Evolutionary conservation across 2,113 vertebrate genomes (phyloP).

Genomic region (Dasyurus viverrinus): DNA sequence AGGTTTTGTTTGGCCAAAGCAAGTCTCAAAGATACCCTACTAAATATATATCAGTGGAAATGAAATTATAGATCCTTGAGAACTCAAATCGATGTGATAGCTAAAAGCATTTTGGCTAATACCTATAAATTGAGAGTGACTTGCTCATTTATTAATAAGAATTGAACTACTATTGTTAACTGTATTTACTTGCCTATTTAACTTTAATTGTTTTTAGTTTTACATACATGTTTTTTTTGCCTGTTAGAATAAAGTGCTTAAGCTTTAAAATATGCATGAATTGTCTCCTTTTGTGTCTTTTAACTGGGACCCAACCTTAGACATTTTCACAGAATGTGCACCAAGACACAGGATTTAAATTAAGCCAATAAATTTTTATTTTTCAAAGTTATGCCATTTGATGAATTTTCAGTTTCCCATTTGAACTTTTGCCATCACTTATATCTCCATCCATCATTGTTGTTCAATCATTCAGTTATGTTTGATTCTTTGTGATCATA

Average conservation of each 20-base stretch:
- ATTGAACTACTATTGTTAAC: neutral
- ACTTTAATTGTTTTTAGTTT: constrained; percentile 44
- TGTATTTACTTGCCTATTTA: constrained; percentile 11
- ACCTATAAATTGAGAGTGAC: neutral
- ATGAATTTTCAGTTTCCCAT: constrained; percentile 24
- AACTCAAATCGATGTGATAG: no score
- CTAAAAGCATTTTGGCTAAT: neutral
- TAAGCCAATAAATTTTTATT: constrained; percentile 36
- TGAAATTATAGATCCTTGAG: neutral
- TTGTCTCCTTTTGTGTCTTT: constrained; percentile 29
- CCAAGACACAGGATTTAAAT: constrained; percentile 47
- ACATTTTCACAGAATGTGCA: constrained; percentile 46
- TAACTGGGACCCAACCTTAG: constrained; percentile 37
- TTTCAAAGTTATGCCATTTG: constrained; percentile 48
- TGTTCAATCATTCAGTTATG: no score
- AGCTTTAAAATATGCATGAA: neutral
- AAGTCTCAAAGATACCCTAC: neutral
- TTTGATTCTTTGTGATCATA: no score
- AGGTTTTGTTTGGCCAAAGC: neutral
- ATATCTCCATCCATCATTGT: neutral
- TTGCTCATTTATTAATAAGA: neutral
- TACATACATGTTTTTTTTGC: constrained; percentile 40
- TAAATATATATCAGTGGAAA: neutral
- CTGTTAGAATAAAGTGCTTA: neutral
- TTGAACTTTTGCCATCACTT: constrained; percentile 3